These are phyloP conservation scores for Eucidaris tribuloides DNA, from an alignment of 35 echinoderm and acorn worm species.

Conservation along the genomic window DNA sequence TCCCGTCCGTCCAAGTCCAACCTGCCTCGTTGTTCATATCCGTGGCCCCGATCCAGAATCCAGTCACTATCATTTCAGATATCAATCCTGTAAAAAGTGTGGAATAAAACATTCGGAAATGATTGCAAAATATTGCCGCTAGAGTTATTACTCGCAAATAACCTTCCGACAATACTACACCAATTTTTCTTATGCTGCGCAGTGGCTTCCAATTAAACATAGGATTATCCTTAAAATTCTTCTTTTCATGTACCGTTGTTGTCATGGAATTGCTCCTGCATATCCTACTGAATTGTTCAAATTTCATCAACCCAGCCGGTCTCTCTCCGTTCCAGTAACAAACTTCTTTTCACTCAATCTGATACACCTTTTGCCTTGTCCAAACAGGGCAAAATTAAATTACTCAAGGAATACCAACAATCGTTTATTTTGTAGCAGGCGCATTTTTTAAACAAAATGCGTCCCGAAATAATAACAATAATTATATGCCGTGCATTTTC, in stretches of 20 bases:
- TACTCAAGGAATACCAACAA: background rate
- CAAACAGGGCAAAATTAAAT: background rate
- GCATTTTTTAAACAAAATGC: too few species aligned
- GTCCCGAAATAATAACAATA: too few species aligned
- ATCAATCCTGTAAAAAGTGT: conserved; percentile 31
- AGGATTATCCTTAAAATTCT: too few species aligned
- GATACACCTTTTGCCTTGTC: background rate
- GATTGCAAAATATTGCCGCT: too few species aligned
- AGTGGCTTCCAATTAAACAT: background rate
- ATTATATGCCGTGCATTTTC: too few species aligned
- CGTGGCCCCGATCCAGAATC: conserved; percentile 58
- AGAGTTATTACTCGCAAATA: too few species aligned
- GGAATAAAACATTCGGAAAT: background rate
- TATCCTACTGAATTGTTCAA: too few species aligned
- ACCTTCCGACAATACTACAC: background rate
- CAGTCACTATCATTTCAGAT: background rate
- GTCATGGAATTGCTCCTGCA: too few species aligned
- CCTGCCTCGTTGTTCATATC: conserved; percentile 61
- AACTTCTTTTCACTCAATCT: background rate
- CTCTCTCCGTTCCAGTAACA: too few species aligned
- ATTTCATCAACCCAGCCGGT: too few species aligned
- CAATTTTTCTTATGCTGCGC: background rate
- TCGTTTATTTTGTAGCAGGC: too few species aligned
- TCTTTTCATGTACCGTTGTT: too few species aligned
- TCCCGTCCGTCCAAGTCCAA: conserved; percentile 66